Base-by-base conservation (phyloP, 2,888 invertebrate genomes). In the Priocnemis perturbator region DNA sequence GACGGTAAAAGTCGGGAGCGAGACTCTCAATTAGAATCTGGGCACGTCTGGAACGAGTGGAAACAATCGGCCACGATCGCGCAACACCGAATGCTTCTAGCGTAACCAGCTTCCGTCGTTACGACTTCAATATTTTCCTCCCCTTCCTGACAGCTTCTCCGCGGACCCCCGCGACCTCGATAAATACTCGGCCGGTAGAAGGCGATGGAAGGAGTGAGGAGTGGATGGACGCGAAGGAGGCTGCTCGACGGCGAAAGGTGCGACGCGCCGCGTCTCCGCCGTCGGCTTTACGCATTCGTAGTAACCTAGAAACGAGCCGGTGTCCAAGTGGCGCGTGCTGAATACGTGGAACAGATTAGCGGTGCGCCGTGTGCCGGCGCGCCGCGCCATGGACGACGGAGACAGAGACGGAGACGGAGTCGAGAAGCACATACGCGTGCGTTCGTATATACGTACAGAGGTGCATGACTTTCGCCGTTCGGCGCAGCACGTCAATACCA, bases 401-500 rank as follows among this genome's bases (percentile, higher is more conserved):
- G 3, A 21, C 60, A 53, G 48, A 64, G 64, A 56, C 60, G 48
- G 47, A 55, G 56, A 52, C 37, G 37, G 2, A 37, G 7, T 37
- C 37, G 11, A 11, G 37, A 9, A 11, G 11, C 7, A 11, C 14
- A 37, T 37, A 37, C 11, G 7, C 11, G 37, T 9, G 1, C 7
- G 37, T 9, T 9, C 7, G 56, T 26, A 26, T 19, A 45, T 44
- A 19, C 62, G 72, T 57, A 74, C 56, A 37, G 37, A 37, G 66
- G 78, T 81, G 83, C 82, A 85, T 82, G 83, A 85, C 85, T 85
- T 85, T 85, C 83, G 85, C 84, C 78, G 82, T 80, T 79, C 76
- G 78, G 77, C 78, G 79, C 73, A 78, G 74, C 77, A 71, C 82
- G 81, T 85, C 85, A 85, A 85, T 86, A 84, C 86, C 83, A 86